These are phyloP conservation scores for Chrysaora quinquecirrha DNA, from an alignment of 30 jellyfish, hydroid and myxozoan genomes.

Conservation along the genomic window DNA sequence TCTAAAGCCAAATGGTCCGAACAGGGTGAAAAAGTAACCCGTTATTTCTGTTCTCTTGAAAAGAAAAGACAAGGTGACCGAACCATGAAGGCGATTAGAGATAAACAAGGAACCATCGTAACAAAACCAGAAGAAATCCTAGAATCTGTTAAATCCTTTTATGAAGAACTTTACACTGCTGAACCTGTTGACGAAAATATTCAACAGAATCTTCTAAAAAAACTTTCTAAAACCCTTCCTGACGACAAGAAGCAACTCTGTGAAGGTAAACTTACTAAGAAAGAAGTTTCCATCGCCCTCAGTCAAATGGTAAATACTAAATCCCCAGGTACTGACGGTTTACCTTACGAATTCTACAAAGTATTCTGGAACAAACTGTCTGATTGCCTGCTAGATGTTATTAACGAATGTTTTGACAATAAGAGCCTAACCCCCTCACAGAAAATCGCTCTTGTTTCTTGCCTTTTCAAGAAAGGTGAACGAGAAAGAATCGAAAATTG, in stretches of 20 bases:
- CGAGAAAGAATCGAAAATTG: slow-evolving; percentile 27
- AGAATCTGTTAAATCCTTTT: slow-evolving; percentile 9
- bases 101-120: not conserved
- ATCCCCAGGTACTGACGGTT: slow-evolving; percentile 25
- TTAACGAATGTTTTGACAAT: not conserved
- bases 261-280: slow-evolving; percentile 17
- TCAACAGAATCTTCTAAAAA: not conserved
- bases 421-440: not conserved
- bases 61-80: slow-evolving; percentile 19
- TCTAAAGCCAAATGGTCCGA: slow-evolving; percentile 29
- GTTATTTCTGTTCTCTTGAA: slow-evolving; percentile 17
- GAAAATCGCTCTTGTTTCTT: too few relatives aligned
- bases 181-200: slow-evolving; percentile 14
- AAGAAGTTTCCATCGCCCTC: slow-evolving; percentile 16
- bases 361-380: slow-evolving; percentile 1
- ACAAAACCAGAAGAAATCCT: slow-evolving; percentile 1
- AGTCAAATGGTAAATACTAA: not conserved
- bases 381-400: not conserved
- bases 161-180: slow-evolving; percentile 7
- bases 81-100: too few relatives aligned
- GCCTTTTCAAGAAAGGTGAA: too few relatives aligned
- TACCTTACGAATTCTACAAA: slow-evolving; percentile 2
- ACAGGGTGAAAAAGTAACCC: slow-evolving; percentile 34
- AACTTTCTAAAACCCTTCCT: not conserved
- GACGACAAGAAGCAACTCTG: not conserved